Evolutionary conservation across 2,797 vertebrate species (phyloP).

Genomic region (Enteromius unitaeniatus): DNA sequence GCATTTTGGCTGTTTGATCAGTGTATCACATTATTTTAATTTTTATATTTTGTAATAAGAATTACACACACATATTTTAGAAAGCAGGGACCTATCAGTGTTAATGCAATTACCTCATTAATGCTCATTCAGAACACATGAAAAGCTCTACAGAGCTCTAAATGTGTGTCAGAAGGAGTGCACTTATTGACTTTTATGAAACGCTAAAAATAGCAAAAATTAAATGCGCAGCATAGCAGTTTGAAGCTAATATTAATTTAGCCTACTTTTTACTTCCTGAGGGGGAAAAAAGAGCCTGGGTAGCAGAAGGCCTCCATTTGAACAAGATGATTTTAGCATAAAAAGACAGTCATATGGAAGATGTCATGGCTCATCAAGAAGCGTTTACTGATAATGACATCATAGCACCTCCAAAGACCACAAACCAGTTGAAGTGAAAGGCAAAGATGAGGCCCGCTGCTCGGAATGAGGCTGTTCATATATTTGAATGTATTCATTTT

Average conservation of each 20-base stretch:
- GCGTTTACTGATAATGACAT: constrained; percentile 42
- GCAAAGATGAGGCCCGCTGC: background rate
- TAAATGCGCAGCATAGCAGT: constrained; percentile 27
- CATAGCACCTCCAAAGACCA: constrained; percentile 13
- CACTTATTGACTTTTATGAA: constrained; percentile 26
- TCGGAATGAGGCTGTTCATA: constrained; percentile 29
- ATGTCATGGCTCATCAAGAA: constrained; percentile 36
- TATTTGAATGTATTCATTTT: constrained; percentile 31
- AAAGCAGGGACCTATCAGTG: background rate
- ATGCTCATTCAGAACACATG: constrained; percentile 17
- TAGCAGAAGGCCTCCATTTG: constrained; percentile 13
- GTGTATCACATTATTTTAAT: background rate
- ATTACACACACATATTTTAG: too few species aligned
- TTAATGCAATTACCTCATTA: constrained; percentile 26
- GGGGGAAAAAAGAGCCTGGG: background rate
- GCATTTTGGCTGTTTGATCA: background rate
- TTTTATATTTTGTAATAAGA: too few species aligned
- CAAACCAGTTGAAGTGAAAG: constrained; percentile 29
- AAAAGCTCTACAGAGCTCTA: constrained; percentile 1
- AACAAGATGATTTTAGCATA: constrained; percentile 4
- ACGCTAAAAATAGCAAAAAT: constrained; percentile 23
- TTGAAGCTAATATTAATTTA: constrained; percentile 32
- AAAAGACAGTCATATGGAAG: constrained; percentile 33
- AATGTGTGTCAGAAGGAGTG: constrained; percentile 27
- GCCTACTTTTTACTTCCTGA: constrained; percentile 1